phyloP scores from a whole-genome alignment of 1,140 invertebrate genomes.

The Carcinoscorpius rotundicauda region DNA sequence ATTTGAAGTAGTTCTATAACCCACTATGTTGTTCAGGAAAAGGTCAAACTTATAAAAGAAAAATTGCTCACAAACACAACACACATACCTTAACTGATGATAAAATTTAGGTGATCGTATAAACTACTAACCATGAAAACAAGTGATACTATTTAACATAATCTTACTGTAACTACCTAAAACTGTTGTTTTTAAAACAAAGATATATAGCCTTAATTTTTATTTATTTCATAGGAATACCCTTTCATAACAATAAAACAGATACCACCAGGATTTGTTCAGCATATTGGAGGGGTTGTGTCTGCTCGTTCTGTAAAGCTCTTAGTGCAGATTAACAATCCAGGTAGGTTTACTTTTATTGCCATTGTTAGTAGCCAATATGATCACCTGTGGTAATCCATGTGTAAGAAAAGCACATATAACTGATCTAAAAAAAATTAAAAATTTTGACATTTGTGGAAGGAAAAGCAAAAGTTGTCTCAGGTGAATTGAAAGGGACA shows the following conservation, averaged over 20 bases:
- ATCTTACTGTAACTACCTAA: background rate
- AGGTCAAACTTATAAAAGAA: no score
- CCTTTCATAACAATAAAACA: conserved; percentile 88
- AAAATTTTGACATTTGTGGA: no score
- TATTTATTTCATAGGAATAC: conserved; percentile 56
- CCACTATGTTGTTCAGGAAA: no score
- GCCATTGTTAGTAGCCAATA: background rate
- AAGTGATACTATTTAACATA: background rate
- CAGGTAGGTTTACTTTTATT: conserved; percentile 30
- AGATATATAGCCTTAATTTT: background rate
- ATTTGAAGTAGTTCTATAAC: no score
- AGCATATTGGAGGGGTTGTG: conserved; percentile 81
- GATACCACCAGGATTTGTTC: conserved; percentile 75
- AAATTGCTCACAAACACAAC: no score
- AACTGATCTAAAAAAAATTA: no score
- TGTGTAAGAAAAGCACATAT: conserved; percentile 29
- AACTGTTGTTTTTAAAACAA: conserved; percentile 1
- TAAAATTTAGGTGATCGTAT: background rate
- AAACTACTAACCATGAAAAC: background rate
- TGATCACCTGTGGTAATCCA: background rate
- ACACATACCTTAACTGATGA: no score
- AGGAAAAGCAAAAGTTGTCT: no score
- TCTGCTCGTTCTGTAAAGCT: conserved; percentile 76
- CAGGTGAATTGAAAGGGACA: no score
- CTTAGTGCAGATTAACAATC: conserved; percentile 55